Evolutionary conservation across 1,140 invertebrate genomes (phyloP).

Genomic region (Lepidurus arcticus): DNA sequence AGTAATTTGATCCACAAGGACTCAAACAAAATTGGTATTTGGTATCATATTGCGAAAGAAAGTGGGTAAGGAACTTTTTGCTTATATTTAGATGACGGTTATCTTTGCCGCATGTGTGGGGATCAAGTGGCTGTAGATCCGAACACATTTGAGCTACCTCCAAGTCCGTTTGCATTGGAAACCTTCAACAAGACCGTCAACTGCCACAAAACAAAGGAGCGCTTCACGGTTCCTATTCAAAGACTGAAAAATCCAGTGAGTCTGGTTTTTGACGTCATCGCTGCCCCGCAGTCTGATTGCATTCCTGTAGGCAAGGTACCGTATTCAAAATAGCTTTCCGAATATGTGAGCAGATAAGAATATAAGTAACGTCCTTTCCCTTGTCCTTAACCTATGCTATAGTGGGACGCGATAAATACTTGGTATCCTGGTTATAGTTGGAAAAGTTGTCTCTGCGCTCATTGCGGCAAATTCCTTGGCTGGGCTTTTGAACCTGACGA

Average conservation of each 20-base stretch:
- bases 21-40: not conserved
- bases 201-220: constrained; percentile 22
- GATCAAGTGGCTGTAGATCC: constrained; percentile 16
- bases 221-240: constrained; percentile 25
- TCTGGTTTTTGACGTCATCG: constrained; percentile 26
- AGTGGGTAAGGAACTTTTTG: not conserved
- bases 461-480: constrained; percentile 46
- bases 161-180: constrained; percentile 29
- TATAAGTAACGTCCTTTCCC: not conserved
- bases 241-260: constrained; percentile 30
- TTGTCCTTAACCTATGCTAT: not conserved
- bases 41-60: too few relatives aligned
- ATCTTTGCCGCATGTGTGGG: constrained; percentile 33
- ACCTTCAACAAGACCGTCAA: constrained; percentile 26
- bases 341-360: not conserved
- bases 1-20: not conserved
- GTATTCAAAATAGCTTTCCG: not conserved
- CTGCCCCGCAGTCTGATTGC: constrained; percentile 28
- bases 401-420: constrained; percentile 42
- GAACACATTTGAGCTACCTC: not conserved
- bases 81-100: constrained; percentile 16
- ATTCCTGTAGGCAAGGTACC: constrained; percentile 30
- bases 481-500: constrained; percentile 45
- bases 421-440: constrained; percentile 50
- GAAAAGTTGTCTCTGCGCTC: constrained; percentile 46